Base-by-base conservation (phyloP, 2,888 invertebrate species). In the Thelaira solivaga region DNA sequence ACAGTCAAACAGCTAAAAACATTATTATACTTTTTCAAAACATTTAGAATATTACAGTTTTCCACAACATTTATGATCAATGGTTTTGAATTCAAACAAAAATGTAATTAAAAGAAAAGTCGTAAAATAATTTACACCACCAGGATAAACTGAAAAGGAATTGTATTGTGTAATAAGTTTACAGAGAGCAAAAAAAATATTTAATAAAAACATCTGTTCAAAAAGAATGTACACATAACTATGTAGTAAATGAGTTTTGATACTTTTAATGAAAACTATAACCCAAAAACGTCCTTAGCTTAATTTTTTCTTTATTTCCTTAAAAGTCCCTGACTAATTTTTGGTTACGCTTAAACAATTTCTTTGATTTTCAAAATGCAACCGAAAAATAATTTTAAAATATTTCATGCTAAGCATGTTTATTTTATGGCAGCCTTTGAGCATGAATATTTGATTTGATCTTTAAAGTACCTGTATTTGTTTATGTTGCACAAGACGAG, bases 51-150 rank as follows among this genome's bases (percentile, higher is more conserved):
- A 59, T 69, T 64, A 77, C 65, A 77, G 76, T 49, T 72, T 62
- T 77, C 62, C 69, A 69, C 68, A 73, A 73, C 64, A 53, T 73
- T 64, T 64, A 39, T 45, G 69, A 64, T 73, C 68, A 64, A 73
- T 69, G 51, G 73, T 69, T 65, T 65, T 49, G 53, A 41, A 26
- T 49, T 62, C 51, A 61, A 31, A 47, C 8, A 31, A 16, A 34
- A 68, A n/a, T n/a, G n/a, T n/a, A 57, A 36, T 29, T 1, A 18
- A 57, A 47, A 3, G 7, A 57, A 64, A 64, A 51, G 31, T 59
- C 29, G 20, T 29, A 22, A 62, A 65, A 65, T 65, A n/a, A 29
- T 59, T 61, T 36, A 51, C 22, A 53, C 29, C 20, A 64, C 36
- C n/a, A n/a, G 26, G 39, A 29, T 26, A 31, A 45, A 31, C 2